Percentiles rank a stretch among this genome's conserved stretches.
Conservation (phyloP, 2,113 vertebrate species). For the Loxodonta africana region DNA sequence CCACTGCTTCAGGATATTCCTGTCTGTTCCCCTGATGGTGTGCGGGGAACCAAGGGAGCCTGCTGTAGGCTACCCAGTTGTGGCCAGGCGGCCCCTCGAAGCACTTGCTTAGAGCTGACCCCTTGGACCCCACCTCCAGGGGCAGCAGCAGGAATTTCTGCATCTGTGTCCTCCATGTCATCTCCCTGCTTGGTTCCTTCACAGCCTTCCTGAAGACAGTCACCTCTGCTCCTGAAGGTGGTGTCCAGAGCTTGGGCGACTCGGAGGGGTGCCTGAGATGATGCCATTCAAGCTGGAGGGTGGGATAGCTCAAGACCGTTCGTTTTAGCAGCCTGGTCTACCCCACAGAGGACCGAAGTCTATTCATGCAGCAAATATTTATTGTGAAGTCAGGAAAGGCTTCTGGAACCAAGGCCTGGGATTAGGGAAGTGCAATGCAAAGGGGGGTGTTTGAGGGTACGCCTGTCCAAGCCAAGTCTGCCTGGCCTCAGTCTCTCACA, state of each 20-base stretch:
- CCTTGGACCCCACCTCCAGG: neutral
- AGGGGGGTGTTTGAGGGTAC: neutral
- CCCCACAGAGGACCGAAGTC: neutral
- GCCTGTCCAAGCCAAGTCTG: neutral
- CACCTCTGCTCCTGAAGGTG: neutral
- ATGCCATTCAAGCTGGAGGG: neutral
- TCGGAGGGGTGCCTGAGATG: neutral
- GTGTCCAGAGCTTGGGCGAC: neutral
- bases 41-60: neutral
- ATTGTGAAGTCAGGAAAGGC: neutral
- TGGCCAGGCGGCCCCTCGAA: neutral
- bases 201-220: neutral
- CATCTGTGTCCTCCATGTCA: neutral
- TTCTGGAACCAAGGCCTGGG: neutral
- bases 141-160: neutral
- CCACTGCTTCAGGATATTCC: neutral
- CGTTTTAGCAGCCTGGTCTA: neutral
- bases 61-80: neutral
- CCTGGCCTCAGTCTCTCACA: neutral
- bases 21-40: fast-evolving
- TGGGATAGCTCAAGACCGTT: neutral
- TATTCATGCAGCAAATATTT: too few species aligned
- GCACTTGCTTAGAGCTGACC: too few species aligned
- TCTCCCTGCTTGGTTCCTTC: constrained; percentile 16
- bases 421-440: neutral